phyloP scores from a whole-genome alignment of 2,113 vertebrate genomes.

The Chiloscyllium plagiosum region DNA sequence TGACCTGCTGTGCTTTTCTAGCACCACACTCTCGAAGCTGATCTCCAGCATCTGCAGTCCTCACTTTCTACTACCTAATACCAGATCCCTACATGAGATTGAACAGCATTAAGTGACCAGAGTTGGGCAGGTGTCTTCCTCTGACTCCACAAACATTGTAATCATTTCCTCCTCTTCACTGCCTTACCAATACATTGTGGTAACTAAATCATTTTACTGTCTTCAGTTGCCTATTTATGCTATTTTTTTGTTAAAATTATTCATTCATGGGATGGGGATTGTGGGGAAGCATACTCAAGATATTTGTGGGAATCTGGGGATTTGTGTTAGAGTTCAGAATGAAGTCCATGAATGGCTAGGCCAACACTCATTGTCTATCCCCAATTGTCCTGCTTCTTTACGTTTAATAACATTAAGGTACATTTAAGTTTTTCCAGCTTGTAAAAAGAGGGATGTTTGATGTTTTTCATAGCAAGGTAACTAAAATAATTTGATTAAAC shows the following conservation, averaged over 20 bases:
- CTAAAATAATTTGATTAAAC: background rate
- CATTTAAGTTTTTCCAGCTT: background rate
- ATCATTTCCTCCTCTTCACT: background rate
- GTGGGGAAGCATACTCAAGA: too few relatives aligned
- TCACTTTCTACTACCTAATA: too few relatives aligned
- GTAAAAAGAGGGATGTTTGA: background rate
- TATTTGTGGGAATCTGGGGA: too few relatives aligned
- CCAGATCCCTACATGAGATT: background rate
- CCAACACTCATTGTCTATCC: too few relatives aligned
- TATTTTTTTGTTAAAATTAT: too few relatives aligned
- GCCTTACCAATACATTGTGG: background rate
- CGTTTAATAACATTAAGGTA: background rate
- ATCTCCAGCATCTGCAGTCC: too few relatives aligned
- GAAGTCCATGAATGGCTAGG: too few relatives aligned
- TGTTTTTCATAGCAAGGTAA: background rate
- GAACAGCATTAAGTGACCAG: background rate
- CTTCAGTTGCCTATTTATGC: background rate
- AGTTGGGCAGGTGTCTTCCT: background rate
- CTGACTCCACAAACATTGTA: background rate
- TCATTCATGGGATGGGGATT: too few relatives aligned
- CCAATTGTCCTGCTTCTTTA: background rate
- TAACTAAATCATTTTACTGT: background rate
- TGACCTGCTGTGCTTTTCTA: too few relatives aligned
- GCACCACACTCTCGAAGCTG: too few relatives aligned
- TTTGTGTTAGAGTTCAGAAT: too few relatives aligned